Percentiles rank a stretch among this genome's conserved stretches.
phyloP scores from a whole-genome alignment of 2,888 invertebrate genomes.

The Apamea anceps region DNA sequence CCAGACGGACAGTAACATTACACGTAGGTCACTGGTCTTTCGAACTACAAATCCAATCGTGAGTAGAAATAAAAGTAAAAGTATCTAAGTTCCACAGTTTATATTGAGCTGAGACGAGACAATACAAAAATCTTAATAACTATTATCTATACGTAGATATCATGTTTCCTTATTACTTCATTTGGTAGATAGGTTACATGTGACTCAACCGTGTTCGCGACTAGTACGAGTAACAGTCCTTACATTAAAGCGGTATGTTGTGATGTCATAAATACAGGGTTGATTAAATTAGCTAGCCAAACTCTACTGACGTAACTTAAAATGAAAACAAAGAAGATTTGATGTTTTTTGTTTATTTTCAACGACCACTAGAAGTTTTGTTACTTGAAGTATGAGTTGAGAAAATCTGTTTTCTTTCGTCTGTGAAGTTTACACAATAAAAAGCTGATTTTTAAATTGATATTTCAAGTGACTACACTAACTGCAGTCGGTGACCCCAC shows the following conservation, averaged over 20 bases:
- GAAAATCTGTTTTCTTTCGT: too few relatives aligned
- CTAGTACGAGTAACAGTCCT: constrained; percentile 2
- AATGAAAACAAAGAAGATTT: too few relatives aligned
- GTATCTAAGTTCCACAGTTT: constrained; percentile 13
- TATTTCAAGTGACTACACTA: too few relatives aligned
- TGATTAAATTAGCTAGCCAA: background rate
- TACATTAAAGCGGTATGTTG: background rate
- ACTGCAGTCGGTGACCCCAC: too few relatives aligned
- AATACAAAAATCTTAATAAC: constrained; percentile 13
- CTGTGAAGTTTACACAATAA: too few relatives aligned
- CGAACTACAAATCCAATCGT: background rate
- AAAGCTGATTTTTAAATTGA: too few relatives aligned
- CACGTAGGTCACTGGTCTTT: background rate
- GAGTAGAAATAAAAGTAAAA: constrained; percentile 20
- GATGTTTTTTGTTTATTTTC: too few relatives aligned
- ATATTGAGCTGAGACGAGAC: constrained; percentile 26
- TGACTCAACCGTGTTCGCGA: constrained; percentile 19
- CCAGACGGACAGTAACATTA: too few relatives aligned
- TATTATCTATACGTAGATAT: background rate
- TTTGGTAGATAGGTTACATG: constrained; percentile 29
- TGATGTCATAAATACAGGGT: background rate
- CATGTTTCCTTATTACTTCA: constrained; percentile 26
- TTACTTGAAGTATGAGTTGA: too few relatives aligned
- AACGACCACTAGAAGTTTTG: too few relatives aligned
- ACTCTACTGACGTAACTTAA: background rate